A percentile compares a stretch with the other conserved stretches of the same genome.
These are phyloP conservation scores for Neelides sp. DNA, from an alignment of 1,140 invertebrate genomes.

Conservation along the genomic window DNA sequence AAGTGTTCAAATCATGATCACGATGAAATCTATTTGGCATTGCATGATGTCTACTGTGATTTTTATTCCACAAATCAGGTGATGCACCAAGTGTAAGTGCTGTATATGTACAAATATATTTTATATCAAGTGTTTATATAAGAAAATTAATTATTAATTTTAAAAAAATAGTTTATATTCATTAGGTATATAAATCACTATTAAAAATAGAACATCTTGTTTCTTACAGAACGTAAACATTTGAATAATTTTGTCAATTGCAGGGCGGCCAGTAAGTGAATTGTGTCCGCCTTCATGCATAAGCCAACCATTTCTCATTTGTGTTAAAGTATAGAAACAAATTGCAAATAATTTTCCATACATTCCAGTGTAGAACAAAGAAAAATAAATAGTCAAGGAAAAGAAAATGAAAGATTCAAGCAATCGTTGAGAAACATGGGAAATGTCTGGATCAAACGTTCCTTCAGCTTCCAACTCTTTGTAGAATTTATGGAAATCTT, in stretches of 20 bases:
- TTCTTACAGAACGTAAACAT: slow-evolving; percentile 22
- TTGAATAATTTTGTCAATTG: slow-evolving; percentile 26
- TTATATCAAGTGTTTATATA: background rate
- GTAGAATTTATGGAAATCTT: slow-evolving; percentile 17
- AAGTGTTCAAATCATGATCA: slow-evolving; percentile 29
- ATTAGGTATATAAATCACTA: background rate
- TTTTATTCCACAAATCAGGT: slow-evolving; percentile 16
- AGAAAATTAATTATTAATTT: background rate
- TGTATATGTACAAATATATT: background rate
- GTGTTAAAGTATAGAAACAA: too few relatives aligned
- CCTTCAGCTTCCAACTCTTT: slow-evolving; percentile 24
- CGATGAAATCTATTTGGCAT: slow-evolving; percentile 29
- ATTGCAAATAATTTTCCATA: too few relatives aligned
- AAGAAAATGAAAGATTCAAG: slow-evolving; percentile 14
- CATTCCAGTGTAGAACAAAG: slow-evolving; percentile 16
- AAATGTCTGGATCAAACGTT: slow-evolving; percentile 17
- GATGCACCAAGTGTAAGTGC: background rate
- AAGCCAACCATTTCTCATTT: slow-evolving; percentile 25
- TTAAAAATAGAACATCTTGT: background rate
- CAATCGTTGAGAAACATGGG: slow-evolving; percentile 23
- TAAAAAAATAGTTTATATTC: background rate
- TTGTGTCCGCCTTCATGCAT: slow-evolving; percentile 31
- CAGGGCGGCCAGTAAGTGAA: slow-evolving; percentile 27
- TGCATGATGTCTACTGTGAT: slow-evolving; percentile 30
- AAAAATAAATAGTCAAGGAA: slow-evolving; percentile 18